phyloP scores from a whole-genome alignment of 92 coral and sea anemone genomes.

The Bergia sp. region DNA sequence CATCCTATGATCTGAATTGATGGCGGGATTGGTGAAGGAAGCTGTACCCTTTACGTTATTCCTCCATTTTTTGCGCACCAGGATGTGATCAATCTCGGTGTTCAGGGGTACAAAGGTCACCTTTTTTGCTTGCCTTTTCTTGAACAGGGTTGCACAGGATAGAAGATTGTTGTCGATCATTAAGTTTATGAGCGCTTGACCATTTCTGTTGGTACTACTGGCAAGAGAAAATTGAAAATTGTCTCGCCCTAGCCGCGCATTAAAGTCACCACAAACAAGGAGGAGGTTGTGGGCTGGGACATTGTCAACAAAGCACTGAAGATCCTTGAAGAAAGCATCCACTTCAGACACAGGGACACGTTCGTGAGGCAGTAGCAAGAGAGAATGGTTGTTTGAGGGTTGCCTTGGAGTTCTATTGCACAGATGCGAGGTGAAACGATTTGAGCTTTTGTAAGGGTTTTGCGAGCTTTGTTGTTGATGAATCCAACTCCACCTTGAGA shows the following conservation, averaged over 20 bases:
- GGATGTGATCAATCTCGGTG: too few relatives aligned
- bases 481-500: constrained; percentile 1
- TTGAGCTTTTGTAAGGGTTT: neutral
- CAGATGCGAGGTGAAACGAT: constrained; percentile 5
- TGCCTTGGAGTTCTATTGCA: constrained; percentile 5
- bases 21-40: neutral
- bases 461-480: constrained; percentile 10
- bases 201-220: constrained; percentile 1
- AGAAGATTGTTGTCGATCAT: neutral
- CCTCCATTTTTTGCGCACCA: neutral
- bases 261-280: too few relatives aligned
- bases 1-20: neutral
- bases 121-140: neutral
- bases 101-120: neutral
- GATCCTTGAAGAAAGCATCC: neutral
- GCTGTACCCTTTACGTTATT: neutral
- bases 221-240: neutral
- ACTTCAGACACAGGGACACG: neutral
- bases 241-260: neutral
- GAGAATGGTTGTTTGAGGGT: constrained; percentile 6
- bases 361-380: constrained; percentile 5
- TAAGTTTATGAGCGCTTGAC: constrained; percentile 6
- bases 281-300: constrained; percentile 10
- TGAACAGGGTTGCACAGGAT: neutral
- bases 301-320: neutral